These are phyloP conservation scores for Hyalella azteca DNA, from an alignment of 2,888 invertebrate genomes.

Conservation along the genomic window DNA sequence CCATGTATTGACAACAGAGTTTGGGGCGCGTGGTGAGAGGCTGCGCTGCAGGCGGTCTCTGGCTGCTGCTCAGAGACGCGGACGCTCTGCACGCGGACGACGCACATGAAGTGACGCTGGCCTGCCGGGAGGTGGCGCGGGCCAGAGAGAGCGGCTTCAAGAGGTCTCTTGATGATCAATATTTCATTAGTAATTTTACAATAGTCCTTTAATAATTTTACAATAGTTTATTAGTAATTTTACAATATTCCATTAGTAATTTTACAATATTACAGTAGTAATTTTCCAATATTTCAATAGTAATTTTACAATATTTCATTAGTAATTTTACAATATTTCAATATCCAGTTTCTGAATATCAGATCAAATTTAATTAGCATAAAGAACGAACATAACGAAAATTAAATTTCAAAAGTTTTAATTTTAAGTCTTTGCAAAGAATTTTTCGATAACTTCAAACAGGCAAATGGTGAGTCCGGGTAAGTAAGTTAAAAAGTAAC, in stretches of 20 bases:
- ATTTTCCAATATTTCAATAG: not conserved
- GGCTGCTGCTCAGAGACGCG: constrained; percentile 14
- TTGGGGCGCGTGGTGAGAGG: not conserved
- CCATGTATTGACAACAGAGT: not conserved
- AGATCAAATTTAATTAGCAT: no score
- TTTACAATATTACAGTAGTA: not conserved
- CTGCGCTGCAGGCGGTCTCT: not conserved
- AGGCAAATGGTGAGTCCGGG: no score
- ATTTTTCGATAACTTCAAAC: no score
- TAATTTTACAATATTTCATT: not conserved
- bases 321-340: not conserved
- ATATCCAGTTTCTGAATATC: no score
- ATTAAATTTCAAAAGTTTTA: no score
- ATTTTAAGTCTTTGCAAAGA: no score
- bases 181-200: not conserved
- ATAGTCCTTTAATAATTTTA: not conserved
- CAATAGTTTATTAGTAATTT: not conserved
- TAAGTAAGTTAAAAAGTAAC: no score
- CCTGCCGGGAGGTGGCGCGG: constrained; percentile 3
- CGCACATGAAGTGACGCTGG: not conserved
- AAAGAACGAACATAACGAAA: no score
- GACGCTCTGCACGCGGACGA: not conserved
- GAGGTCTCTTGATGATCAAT: not conserved
- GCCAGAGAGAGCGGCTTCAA: constrained; percentile 17
- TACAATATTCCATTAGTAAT: not conserved